phyloP scores from a whole-genome alignment of 2,888 invertebrate species.

The Drosophila kambysellisi region DNA sequence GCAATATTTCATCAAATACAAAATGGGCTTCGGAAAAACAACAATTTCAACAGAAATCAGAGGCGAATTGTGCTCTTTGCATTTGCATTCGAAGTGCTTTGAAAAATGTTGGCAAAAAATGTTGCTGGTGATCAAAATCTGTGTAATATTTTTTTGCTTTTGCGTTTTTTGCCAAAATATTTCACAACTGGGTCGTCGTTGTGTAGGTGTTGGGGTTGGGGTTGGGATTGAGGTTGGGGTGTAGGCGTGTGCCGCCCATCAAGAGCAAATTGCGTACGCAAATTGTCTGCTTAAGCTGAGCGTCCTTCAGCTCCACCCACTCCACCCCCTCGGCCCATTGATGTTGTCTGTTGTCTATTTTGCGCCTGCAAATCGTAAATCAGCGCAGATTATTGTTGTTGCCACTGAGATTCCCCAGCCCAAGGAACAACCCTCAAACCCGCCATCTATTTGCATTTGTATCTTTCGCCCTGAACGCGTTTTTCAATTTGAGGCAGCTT shows the following conservation, averaged over 20 bases:
- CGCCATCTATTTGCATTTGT: slow-evolving; percentile 72
- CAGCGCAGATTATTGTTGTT: slow-evolving; percentile 78
- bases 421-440: not conserved
- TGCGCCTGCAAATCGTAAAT: slow-evolving; percentile 81
- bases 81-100: slow-evolving; percentile 57
- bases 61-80: slow-evolving; percentile 7
- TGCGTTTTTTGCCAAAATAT: slow-evolving; percentile 55
- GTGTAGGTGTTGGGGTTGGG: not conserved
- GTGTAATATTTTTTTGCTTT: slow-evolving; percentile 56
- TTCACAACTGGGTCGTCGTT: slow-evolving; percentile 24
- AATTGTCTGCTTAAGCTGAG: slow-evolving; percentile 66
- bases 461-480: slow-evolving; percentile 63
- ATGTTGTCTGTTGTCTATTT: slow-evolving; percentile 70
- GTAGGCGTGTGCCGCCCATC: slow-evolving; percentile 66
- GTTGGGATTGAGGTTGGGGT: not conserved
- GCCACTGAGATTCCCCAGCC: slow-evolving; percentile 24
- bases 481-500: slow-evolving; percentile 80
- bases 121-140: slow-evolving; percentile 64
- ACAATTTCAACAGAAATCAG: slow-evolving; percentile 12
- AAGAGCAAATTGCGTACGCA: slow-evolving; percentile 77
- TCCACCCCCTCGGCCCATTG: not conserved
- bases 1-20: slow-evolving; percentile 47
- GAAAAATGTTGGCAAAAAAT: slow-evolving; percentile 34
- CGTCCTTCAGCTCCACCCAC: not conserved
- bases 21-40: slow-evolving; percentile 16